Base-by-base conservation (phyloP, 1,140 invertebrate genomes). In the Parapsyche elsis region DNA sequence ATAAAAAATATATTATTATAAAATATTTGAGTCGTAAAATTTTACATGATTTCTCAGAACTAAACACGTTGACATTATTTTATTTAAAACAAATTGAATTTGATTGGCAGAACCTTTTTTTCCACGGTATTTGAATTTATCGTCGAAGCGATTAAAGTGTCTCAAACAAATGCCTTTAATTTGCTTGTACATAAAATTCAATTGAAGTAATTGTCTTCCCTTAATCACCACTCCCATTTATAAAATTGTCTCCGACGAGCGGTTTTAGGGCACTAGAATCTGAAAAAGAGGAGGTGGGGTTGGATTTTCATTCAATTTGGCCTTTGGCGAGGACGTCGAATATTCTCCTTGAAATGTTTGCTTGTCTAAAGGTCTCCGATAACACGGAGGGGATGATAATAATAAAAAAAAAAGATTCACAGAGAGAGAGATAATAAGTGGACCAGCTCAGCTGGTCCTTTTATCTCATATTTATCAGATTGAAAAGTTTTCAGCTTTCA, bases 401-500 rank as follows among this genome's bases (percentile, higher is more conserved):
- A 24, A 23, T 38, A 67, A 24, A 67, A 67, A 26, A 64, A 53
- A 26, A 67, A 67, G n/a, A 23, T 61, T 67, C 24, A 61, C 21
- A 61, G 16, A 53, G 16, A 53, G 1, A 21, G 64, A 26, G 24
- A 26, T 67, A 26, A 67, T 26, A 14, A 9, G 64, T 23, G 64
- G 21, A 67, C 7, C 12, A 14, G 23, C 24, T 67, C 24, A 12
- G 24, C 5, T 30, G 57, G 10, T 67, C 26, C 21, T 23, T 23
- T 67, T 67, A 67, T 67, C 64, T 26, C 64, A 26, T 14, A 26
- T 23, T 61, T 67, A 67, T 67, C 64, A 67, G 64, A 67, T 67
- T 67, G 64, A 67, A 67, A 67, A 67, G 64, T 67, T 67, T 67
- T 67, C 64, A 26, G 64, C 64, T 67, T n/a, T 67, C 64, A 67